These are phyloP conservation scores for Lasioglossum figueresi DNA, from an alignment of 2,888 invertebrate species.

Conservation along the genomic window DNA sequence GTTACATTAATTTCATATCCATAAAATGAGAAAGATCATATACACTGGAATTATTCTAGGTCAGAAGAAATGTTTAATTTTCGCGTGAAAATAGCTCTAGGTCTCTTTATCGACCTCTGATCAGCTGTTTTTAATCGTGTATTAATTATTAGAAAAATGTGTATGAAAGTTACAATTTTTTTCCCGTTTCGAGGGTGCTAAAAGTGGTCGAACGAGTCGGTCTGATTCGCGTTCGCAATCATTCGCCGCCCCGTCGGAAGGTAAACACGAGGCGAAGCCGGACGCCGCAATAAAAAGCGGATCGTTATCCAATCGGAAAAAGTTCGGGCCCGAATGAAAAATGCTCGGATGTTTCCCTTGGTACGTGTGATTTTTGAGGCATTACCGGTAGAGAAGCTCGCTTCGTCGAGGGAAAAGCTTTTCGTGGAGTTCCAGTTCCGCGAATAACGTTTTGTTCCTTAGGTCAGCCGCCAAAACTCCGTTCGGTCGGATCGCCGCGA, in stretches of 20 bases:
- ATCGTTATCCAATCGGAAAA: background rate
- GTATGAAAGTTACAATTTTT: background rate
- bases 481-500: background rate
- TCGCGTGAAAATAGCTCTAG: too few relatives aligned
- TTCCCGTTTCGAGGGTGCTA: background rate
- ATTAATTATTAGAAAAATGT: background rate
- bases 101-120: background rate
- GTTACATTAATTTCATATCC: too few relatives aligned
- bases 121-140: background rate
- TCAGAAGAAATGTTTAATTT: too few relatives aligned
- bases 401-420: background rate
- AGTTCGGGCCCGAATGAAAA: background rate
- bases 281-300: background rate
- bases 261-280: background rate
- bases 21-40: too few relatives aligned
- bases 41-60: too few relatives aligned
- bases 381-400: background rate
- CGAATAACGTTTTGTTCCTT: slow-evolving; percentile 9
- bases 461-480: slow-evolving; percentile 10
- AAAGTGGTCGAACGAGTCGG: background rate
- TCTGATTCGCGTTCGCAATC: background rate
- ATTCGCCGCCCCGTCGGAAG: background rate
- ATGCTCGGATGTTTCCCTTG: background rate
- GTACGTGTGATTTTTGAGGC: background rate
- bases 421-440: background rate